Percentiles rank a stretch among this genome's conserved stretches.
Conservation (phyloP, 1,140 invertebrate species). For the Andrena cerasifolii region DNA sequence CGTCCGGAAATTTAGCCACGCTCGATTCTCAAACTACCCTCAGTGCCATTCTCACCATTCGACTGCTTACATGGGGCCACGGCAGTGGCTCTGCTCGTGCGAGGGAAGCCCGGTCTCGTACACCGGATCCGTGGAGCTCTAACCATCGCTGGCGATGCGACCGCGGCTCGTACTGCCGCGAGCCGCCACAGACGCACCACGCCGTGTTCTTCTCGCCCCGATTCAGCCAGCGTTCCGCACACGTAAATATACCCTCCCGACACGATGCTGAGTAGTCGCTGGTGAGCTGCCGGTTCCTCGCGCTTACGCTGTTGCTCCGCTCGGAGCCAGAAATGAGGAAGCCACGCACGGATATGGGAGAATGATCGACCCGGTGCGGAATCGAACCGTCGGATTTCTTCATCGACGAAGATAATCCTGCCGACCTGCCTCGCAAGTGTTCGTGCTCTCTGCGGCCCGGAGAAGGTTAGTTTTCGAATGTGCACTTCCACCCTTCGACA, state of each 20-base stretch:
- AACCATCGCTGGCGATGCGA: slow-evolving; percentile 23
- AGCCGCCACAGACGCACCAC: not conserved
- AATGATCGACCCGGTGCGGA: not conserved
- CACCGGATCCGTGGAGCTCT: not conserved
- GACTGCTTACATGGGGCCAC: slow-evolving; percentile 67
- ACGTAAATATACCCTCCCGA: slow-evolving; percentile 11
- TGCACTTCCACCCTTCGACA: not conserved
- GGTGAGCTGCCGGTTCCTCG: slow-evolving; percentile 6
- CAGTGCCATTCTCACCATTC: slow-evolving; percentile 79
- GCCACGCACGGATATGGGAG: not conserved
- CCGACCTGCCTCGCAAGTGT: not conserved
- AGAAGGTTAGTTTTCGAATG: slow-evolving; percentile 18
- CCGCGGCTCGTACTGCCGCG: slow-evolving; percentile 7
- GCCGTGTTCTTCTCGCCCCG: not conserved
- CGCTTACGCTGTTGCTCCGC: not conserved
- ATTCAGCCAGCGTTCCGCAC: not conserved
- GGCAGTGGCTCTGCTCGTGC: slow-evolving; percentile 28
- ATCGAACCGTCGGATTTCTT: slow-evolving; percentile 13
- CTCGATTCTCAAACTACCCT: slow-evolving; percentile 75
- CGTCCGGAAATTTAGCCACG: slow-evolving; percentile 73
- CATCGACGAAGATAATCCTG: not conserved
- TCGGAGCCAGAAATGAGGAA: not conserved
- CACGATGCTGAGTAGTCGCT: not conserved
- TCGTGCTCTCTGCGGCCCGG: not conserved
- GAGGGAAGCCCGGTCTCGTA: slow-evolving; percentile 50